Base-by-base conservation (phyloP, 2,113 vertebrate species). In the Embiotoca jacksoni region DNA sequence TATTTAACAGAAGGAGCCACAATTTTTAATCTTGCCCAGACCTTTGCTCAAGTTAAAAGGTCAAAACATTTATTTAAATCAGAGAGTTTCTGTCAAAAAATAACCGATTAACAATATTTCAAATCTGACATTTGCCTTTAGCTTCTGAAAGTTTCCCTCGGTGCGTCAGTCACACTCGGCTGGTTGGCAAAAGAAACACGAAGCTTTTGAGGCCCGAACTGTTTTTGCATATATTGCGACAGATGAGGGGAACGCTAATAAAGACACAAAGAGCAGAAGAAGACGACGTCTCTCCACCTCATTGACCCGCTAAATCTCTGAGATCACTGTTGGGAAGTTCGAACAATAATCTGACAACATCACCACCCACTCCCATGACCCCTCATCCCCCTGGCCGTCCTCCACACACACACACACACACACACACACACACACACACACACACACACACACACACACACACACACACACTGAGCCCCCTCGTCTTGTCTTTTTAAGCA, bases 321-420 rank as follows among this genome's bases (percentile, higher is more conserved):
- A 88, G 76, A 82, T 90, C 89, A 88, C 82, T 65, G 72, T 80
- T 87, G 39, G 74, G 70, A 74, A 81, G 65, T 87, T 88, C 76
- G 47, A 91, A 90, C 86, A 83, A 87, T 79, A 81, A 92, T 89
- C 74, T 80, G 75, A 92, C 84, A 79, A 88, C 83, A 79, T 70
- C 83, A 72, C 53, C 61, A 78, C 78, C 83, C 71, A 80, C 83
- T 83, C 85, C 81, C 81, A 84, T 52, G 69, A 81, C 75, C 89
- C 85, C 56, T 66, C 71, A 66, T 76, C 78, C 81, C 23, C 72
- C 78, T 78, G 35, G 81, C 77, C 69, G 57, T 84, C 75, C 83
- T 75, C 56, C 47, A 16, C 55, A 62, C 68, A 69, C 16, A 55
- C 52, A 56, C 73, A 44, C 67, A 23, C 47, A 16, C 55, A 62